These are phyloP conservation scores for Drosophila paranaensis DNA, from an alignment of 2,888 invertebrate genomes.

Conservation along the genomic window DNA sequence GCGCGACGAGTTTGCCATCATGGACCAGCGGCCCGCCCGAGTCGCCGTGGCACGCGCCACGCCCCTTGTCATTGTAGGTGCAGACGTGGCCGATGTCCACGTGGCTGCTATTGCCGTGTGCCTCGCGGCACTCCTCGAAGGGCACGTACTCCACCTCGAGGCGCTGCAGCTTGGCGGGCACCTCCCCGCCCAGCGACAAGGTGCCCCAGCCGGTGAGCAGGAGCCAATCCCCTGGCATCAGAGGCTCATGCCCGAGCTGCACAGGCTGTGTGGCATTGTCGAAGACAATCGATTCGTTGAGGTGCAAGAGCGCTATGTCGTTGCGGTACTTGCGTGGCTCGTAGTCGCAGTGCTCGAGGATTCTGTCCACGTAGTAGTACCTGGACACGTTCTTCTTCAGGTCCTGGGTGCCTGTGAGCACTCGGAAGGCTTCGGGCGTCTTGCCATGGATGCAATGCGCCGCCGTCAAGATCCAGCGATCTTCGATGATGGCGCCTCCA, in stretches of 20 bases:
- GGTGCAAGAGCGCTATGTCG: conserved; percentile 89
- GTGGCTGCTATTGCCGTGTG: conserved; percentile 85
- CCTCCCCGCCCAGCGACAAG: conserved; percentile 85
- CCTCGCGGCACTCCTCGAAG: conserved; percentile 86
- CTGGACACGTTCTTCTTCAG: conserved; percentile 67
- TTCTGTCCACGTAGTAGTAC: conserved; percentile 75
- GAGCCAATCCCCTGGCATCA: conserved; percentile 85
- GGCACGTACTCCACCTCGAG: conserved; percentile 87
- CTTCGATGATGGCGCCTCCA: conserved; percentile 83
- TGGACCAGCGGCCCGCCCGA: conserved; percentile 83
- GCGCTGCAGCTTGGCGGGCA: conserved; percentile 87
- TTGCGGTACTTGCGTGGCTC: conserved; percentile 84
- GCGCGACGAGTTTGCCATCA: conserved; percentile 78
- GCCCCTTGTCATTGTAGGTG: conserved; percentile 86
- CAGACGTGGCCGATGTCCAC: conserved; percentile 87
- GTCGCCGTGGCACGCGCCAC: conserved; percentile 85
- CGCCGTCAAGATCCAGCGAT: conserved; percentile 82
- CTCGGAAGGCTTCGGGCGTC: conserved; percentile 57
- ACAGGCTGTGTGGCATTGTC: conserved; percentile 86
- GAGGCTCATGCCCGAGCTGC: conserved; percentile 82
- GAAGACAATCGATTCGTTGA: conserved; percentile 86
- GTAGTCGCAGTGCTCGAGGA: conserved; percentile 78
- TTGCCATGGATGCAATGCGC: conserved; percentile 81
- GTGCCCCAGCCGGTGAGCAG: conserved; percentile 88
- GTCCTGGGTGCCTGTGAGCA: conserved; percentile 80